Conservation (phyloP, 1,140 invertebrate genomes). For the Atopsyche davidsoni region DNA sequence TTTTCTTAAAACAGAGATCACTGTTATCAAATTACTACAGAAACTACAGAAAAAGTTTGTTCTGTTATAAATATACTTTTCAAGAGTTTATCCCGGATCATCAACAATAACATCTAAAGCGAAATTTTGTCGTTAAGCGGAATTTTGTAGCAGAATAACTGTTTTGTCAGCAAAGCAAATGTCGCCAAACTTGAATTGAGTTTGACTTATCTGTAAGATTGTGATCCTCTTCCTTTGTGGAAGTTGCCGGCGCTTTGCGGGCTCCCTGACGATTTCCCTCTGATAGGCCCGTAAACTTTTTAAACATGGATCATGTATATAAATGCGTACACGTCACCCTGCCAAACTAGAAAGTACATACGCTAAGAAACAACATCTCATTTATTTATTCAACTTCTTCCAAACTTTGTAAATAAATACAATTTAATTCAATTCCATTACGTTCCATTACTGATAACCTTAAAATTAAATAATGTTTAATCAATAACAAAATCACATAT, state of each 20-base stretch:
- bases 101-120: conserved; percentile 10
- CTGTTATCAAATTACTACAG: neutral
- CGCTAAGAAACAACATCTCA: neutral
- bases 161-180: conserved; percentile 8
- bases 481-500: too few species aligned
- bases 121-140: too few species aligned
- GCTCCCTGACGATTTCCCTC: neutral
- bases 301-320: too few species aligned
- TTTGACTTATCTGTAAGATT: conserved; percentile 11
- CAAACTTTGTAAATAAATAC: too few species aligned
- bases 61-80: neutral
- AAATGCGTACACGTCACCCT: too few species aligned
- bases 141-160: too few species aligned
- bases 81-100: neutral
- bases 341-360: too few species aligned
- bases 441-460: too few species aligned
- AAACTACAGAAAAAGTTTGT: neutral
- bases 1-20: neutral
- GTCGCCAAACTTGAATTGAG: conserved; percentile 11
- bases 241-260: neutral
- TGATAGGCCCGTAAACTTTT: too few species aligned
- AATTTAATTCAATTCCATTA: too few species aligned
- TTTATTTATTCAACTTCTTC: too few species aligned
- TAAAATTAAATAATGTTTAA: too few species aligned
- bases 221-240: conserved; percentile 12